A percentile compares a stretch with the other conserved stretches of the same genome.
phyloP scores from a whole-genome alignment of 23 tunicate species.

The Ciona savignyi region DNA sequence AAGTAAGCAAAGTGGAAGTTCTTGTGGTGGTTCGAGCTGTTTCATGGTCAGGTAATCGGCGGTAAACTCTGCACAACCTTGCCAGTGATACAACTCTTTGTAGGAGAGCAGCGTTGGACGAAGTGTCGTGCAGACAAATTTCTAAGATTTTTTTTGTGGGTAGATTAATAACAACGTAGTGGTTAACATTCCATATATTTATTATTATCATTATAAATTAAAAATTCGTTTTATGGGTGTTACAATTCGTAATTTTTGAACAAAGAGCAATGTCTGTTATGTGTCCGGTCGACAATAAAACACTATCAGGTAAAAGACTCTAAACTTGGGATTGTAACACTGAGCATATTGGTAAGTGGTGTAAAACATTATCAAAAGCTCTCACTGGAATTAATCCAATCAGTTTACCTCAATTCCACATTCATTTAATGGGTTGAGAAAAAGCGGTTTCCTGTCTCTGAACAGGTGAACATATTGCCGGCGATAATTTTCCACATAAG shows the following conservation, averaged over 20 bases:
- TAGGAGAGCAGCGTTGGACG: constrained; percentile 65
- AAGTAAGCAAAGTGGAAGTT: constrained; percentile 44
- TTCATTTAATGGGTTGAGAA: constrained; percentile 88
- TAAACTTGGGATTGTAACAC: too few species aligned
- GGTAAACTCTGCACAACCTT: constrained; percentile 86
- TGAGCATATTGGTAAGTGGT: too few species aligned
- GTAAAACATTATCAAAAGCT: too few species aligned
- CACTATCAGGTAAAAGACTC: too few species aligned
- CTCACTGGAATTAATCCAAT: neutral
- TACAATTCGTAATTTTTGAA: too few species aligned
- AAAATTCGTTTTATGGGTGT: too few species aligned
- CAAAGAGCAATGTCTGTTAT: too few species aligned
- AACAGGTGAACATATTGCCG: constrained; percentile 87
- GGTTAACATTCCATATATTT: too few species aligned
- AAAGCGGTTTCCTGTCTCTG: constrained; percentile 81
- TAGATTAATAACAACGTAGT: too few species aligned
- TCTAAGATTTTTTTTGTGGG: too few species aligned
- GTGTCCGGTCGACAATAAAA: too few species aligned
- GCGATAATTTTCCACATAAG: constrained; percentile 83
- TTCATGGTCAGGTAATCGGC: constrained; percentile 79
- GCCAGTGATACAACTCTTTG: constrained; percentile 86
- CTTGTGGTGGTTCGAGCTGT: constrained; percentile 49
- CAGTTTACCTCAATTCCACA: constrained; percentile 64
- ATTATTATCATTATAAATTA: too few species aligned
- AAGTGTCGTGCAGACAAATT: constrained; percentile 88